Conservation (phyloP, 2,888 invertebrate genomes). For the Hermodice carunculata region DNA sequence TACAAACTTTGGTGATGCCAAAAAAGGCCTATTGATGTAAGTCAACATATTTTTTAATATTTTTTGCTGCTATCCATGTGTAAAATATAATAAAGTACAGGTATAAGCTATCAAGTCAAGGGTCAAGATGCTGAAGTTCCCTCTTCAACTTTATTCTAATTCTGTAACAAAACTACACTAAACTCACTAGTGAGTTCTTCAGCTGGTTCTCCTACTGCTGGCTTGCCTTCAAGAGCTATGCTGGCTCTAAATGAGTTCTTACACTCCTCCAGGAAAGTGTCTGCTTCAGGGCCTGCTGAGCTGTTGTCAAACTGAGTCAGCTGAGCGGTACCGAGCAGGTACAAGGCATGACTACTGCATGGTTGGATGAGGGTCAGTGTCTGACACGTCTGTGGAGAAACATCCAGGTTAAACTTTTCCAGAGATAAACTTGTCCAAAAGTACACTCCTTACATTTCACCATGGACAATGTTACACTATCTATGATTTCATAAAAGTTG, state of each 20-base stretch:
- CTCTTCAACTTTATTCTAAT: not conserved
- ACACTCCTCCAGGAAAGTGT: conserved; percentile 52
- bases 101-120: too few species aligned
- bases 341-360: conserved; percentile 60
- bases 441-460: too few species aligned
- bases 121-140: too few species aligned
- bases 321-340: conserved; percentile 61
- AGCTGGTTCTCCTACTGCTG: conserved; percentile 53
- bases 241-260: conserved; percentile 57
- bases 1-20: too few species aligned
- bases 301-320: conserved; percentile 60
- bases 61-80: too few species aligned
- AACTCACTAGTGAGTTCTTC: conserved; percentile 53
- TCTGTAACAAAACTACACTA: not conserved
- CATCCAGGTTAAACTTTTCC: too few species aligned
- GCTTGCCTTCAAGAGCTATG: conserved; percentile 62
- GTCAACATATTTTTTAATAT: too few species aligned
- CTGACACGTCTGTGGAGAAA: conserved; percentile 66
- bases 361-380: conserved; percentile 61
- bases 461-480: too few species aligned
- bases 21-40: too few species aligned
- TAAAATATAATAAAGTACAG: not conserved
- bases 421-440: too few species aligned
- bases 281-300: conserved; percentile 51
- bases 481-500: too few species aligned